Percentiles rank a stretch among this genome's conserved stretches.
phyloP scores from a whole-genome alignment of 2,113 vertebrate genomes.

The Scytalopus superciliaris region DNA sequence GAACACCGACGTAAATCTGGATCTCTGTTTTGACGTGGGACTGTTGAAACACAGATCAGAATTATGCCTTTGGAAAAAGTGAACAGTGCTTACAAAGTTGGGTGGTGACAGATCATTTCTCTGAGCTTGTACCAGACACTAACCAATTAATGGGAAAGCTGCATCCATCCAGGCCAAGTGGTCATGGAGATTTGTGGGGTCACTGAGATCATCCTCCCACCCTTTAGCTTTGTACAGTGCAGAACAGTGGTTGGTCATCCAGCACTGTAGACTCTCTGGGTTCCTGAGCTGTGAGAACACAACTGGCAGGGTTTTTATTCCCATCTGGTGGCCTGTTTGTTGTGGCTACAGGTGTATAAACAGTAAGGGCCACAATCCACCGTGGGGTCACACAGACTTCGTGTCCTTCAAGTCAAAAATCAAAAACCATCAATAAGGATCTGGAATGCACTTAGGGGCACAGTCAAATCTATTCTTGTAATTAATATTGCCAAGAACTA shows the following conservation, averaged over 20 bases:
- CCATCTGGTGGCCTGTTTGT: not conserved
- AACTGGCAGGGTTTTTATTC: not conserved
- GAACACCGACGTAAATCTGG: not conserved
- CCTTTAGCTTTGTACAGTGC: not conserved
- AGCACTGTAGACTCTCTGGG: not conserved
- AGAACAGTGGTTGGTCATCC: not conserved
- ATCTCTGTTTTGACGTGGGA: not conserved
- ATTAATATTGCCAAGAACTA: not conserved
- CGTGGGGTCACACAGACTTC: not conserved
- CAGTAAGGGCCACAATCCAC: not conserved
- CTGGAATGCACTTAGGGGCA: not conserved
- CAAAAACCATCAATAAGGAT: not conserved
- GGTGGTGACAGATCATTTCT: not conserved
- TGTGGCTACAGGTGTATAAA: fast-evolving
- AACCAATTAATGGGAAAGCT: not conserved
- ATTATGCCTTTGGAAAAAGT: not conserved
- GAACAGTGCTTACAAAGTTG: not conserved
- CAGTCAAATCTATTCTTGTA: not conserved
- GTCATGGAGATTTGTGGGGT: not conserved
- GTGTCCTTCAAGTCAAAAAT: not conserved
- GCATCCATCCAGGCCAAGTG: not conserved
- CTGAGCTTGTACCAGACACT: not conserved
- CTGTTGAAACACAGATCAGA: not conserved
- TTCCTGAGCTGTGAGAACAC: not conserved
- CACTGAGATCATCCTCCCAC: not conserved